A percentile compares a stretch with the other conserved stretches of the same genome.
These are phyloP conservation scores for Zoanthus sansibaricus DNA, from an alignment of 92 coral and sea anemone species.

Conservation along the genomic window DNA sequence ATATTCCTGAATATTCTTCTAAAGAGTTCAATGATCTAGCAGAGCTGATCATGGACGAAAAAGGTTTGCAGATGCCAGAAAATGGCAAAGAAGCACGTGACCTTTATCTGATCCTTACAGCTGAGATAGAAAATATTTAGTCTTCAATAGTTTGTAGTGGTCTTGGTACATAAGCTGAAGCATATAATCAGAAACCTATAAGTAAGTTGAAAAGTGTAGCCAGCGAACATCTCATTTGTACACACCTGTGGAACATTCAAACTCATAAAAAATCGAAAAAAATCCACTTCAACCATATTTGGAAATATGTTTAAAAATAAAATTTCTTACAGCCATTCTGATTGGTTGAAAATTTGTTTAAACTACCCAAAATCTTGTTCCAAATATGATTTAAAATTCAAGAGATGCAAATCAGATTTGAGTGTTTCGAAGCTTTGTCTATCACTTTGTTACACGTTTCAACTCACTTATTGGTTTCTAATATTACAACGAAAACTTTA, in stretches of 20 bases:
- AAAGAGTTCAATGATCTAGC: slow-evolving; percentile 59
- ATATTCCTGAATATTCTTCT: slow-evolving; percentile 54
- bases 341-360: slow-evolving; percentile 18
- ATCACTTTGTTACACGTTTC: slow-evolving; percentile 9
- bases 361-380: slow-evolving; percentile 17
- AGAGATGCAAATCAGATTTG: slow-evolving; percentile 9
- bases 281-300: slow-evolving; percentile 15
- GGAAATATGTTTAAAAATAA: slow-evolving; percentile 21
- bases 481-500: slow-evolving; percentile 19
- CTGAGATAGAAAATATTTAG: slow-evolving; percentile 34
- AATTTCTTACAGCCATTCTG: slow-evolving; percentile 15
- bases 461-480: slow-evolving; percentile 22
- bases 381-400: slow-evolving; percentile 19
- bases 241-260: slow-evolving; percentile 26
- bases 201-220: slow-evolving; percentile 17
- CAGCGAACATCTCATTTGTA: slow-evolving; percentile 3
- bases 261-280: slow-evolving; percentile 10
- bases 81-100: slow-evolving; percentile 34
- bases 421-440: slow-evolving; percentile 11
- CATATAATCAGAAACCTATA: background rate
- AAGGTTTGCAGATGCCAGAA: slow-evolving; percentile 28
- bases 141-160: slow-evolving; percentile 23
- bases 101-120: slow-evolving; percentile 28
- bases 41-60: slow-evolving; percentile 52
- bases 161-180: slow-evolving; percentile 19